Base-by-base conservation (phyloP, 2,888 invertebrate genomes). In the Spilarctia lutea region DNA sequence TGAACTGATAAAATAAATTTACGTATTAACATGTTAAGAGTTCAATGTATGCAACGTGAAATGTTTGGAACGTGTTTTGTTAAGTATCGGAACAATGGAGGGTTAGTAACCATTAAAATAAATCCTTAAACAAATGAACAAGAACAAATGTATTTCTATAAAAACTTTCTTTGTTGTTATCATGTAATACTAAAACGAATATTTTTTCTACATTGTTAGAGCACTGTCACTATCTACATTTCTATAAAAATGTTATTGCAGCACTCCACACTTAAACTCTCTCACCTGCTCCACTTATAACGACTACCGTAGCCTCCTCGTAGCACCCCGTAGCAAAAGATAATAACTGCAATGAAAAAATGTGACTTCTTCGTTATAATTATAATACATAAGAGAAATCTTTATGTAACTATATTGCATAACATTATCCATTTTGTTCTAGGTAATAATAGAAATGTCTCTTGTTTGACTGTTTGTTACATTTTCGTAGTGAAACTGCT, bases 1-100 rank as follows among this genome's bases (percentile, higher is more conserved):
- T 92, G 93, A 94, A 94, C 95, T 92, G 91, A 92, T 92, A 92
- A 91, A 85, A 87, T 82, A 89, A 90, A 89, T 89, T 89, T 67
- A 39, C 60, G 35, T 70, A 65, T 20, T 65, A 52, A 73, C 66
- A 65, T 65, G n/a, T 48, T 48, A 72, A 76, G 30, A 76, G 72
- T 79, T 67, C 65, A 72, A 76, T 78, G 78, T 75, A 74, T 78
- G 78, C 74, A 71, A 20, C 7, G 63, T 30, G 13, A 30, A 56
- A 71, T 48, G 27, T 71, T 24, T 63, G 65, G 13, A 56, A 33
- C 30, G 16, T 39, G 56, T 68, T 56, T 72, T 73, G 45, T 72
- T 63, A 69, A 73, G 11, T 52, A 76, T 79, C 76, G 66, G 74
- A 76, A 79, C 80, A 85, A 75, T 70, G 72, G 27, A 76, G 75